Evolutionary conservation across 2,888 invertebrate species (phyloP).

Genomic region (Caenorhabditis plicata): DNA sequence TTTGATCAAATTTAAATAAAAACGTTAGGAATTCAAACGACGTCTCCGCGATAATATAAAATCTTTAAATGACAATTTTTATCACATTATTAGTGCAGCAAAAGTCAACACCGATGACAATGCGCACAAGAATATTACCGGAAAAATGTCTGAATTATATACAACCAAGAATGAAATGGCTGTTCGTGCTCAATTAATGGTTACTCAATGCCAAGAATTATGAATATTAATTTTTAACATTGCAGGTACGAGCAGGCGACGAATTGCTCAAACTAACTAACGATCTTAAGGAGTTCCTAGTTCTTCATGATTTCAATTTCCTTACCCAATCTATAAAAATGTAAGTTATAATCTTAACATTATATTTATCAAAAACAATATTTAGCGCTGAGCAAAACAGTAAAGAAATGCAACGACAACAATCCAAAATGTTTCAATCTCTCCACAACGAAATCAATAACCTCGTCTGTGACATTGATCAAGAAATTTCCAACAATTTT

Average conservation of each 20-base stretch:
- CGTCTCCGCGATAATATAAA: constrained; percentile 92
- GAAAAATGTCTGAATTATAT: constrained; percentile 55
- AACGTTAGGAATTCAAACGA: constrained; percentile 81
- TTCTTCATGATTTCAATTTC: constrained; percentile 95
- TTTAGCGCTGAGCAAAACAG: constrained; percentile 52
- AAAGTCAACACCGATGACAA: constrained; percentile 57
- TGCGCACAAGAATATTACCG: constrained; percentile 43
- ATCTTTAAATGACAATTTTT: constrained; percentile 95
- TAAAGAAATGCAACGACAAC: constrained; percentile 29
- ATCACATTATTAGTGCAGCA: constrained; percentile 73
- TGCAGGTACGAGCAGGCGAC: constrained; percentile 84
- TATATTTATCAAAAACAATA: background rate
- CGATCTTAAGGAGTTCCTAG: constrained; percentile 94
- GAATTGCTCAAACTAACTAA: constrained; percentile 94
- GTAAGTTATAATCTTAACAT: constrained; percentile 9
- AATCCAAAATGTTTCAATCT: constrained; percentile 31
- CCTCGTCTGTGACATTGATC: constrained; percentile 50
- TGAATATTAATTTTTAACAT: background rate
- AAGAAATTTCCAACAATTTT: constrained; percentile 40
- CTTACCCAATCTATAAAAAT: constrained; percentile 85
- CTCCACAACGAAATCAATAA: constrained; percentile 43
- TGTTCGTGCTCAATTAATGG: constrained; percentile 57
- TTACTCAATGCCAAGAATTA: constrained; percentile 5
- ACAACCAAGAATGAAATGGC: constrained; percentile 51
- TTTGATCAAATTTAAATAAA: background rate